A percentile compares a stretch with the other conserved stretches of the same genome.
phyloP scores from a whole-genome alignment of 2,797 vertebrate species.

The Okamejei kenojei region DNA sequence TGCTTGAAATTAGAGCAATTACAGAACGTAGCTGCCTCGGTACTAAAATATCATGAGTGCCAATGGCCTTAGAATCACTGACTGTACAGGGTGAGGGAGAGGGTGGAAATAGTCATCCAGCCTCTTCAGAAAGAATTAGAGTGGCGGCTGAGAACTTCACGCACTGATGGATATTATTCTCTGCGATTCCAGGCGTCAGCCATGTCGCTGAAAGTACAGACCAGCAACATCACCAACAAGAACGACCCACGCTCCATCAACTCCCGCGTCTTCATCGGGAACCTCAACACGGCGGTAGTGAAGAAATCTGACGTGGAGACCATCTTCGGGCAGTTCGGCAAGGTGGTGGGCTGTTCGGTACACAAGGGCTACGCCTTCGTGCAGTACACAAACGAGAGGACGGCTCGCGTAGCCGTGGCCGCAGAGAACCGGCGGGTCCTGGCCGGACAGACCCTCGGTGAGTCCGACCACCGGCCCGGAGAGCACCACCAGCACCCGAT shows the following conservation, averaged over 20 bases:
- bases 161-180: not conserved
- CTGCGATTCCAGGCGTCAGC: constrained; percentile 49
- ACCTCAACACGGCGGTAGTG: constrained; percentile 86
- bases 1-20: not conserved
- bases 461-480: constrained; percentile 45
- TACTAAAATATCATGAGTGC: no score
- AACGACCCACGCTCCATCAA: constrained; percentile 93
- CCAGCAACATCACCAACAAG: constrained; percentile 92
- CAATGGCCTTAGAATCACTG: no score
- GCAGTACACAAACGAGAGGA: constrained; percentile 80
- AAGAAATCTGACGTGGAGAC: constrained; percentile 87
- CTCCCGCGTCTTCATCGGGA: constrained; percentile 89
- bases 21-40: no score
- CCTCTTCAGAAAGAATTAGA: no score
- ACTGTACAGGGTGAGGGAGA: no score
- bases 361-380: constrained; percentile 90
- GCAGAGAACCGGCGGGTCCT: constrained; percentile 81
- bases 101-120: no score
- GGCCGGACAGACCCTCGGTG: constrained; percentile 83
- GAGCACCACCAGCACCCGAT: no score
- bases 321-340: constrained; percentile 85
- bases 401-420: constrained; percentile 78
- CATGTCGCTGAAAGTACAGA: constrained; percentile 88
- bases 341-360: constrained; percentile 83
- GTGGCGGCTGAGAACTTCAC: not conserved